Base-by-base conservation (phyloP, 2,113 vertebrate species). In the Picathartes gymnocephalus region DNA sequence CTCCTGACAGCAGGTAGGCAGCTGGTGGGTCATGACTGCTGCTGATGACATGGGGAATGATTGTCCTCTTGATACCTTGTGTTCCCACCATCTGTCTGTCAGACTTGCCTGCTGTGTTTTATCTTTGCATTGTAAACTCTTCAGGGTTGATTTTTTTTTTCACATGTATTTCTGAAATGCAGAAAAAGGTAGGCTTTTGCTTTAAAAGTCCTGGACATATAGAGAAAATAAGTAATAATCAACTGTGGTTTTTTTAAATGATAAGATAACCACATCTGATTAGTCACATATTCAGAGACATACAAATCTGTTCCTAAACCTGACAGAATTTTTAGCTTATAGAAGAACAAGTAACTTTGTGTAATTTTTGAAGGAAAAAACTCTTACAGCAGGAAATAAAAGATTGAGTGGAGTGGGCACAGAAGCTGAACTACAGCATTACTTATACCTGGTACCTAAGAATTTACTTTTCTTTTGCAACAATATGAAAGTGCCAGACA, bases 291-390 rank as follows among this genome's bases (percentile, higher is more conserved):
- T 39, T 82, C 35, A 77, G 47, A 88, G 37, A 87, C 0, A 4
- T 20, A 72, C 7, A 48, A 65, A 7, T 5, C 24, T 73, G 14
- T 65, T 93, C 37, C 27, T 90, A 88, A 96, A 70, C 6, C 35
- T 69, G 54, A 68, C 4, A 62, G 21, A 86, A 85, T 54, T 78
- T 88, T 90, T 76, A 15, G 14, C 31, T 84, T 82, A 47, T 70
- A 88, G 39, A 16, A 73, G 56, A 95, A 73, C 7, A 39, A 90
- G 80, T 79, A 74, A 73, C 13, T 81, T 74, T 51, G 33, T 76
- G 30, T 83, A 84, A 64, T 90, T 93, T 96, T 95, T 50, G 44
- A 64, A 77, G 15, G 77, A 71, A 83, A 90, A 93, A 74, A 10
- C 15, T 73, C 70, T 73, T 88, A 65, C 28, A 60, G 13, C 8